A percentile compares a stretch with the other conserved stretches of the same genome.
Evolutionary conservation across 2,888 invertebrate species (phyloP).

Genomic region (Lasioglossum oenotherae): DNA sequence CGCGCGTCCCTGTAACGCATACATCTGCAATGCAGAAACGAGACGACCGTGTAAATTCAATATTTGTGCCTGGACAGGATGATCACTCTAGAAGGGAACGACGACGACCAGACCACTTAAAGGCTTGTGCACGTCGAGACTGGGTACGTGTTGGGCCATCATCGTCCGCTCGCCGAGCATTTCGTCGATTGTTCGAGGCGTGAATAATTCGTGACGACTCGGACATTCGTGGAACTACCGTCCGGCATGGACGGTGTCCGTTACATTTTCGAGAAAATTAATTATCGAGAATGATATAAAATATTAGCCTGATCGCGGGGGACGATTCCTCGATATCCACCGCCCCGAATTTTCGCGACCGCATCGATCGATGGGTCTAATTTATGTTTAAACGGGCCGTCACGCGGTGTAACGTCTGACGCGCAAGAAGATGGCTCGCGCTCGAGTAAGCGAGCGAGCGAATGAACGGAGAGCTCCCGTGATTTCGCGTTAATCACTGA

Average conservation of each 20-base stretch:
- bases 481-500: slow-evolving; percentile 53
- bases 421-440: slow-evolving; percentile 11
- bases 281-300: neutral
- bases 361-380: slow-evolving; percentile 48
- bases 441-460: neutral
- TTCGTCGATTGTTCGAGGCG: slow-evolving; percentile 7
- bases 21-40: slow-evolving; percentile 73
- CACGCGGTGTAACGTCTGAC: slow-evolving; percentile 23
- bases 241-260: neutral
- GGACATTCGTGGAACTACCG: neutral
- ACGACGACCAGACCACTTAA: slow-evolving; percentile 59
- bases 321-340: neutral
- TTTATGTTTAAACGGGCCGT: slow-evolving; percentile 59
- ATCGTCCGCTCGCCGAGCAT: neutral
- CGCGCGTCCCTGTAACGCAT: slow-evolving; percentile 53
- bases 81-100: slow-evolving; percentile 62
- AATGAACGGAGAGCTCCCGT: neutral
- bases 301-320: neutral
- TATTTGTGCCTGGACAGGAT: slow-evolving; percentile 70
- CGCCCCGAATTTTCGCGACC: neutral
- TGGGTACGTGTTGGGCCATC: neutral
- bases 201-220: neutral
- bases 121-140: slow-evolving; percentile 32
- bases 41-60: slow-evolving; percentile 73
- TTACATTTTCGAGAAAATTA: neutral